phyloP scores from a whole-genome alignment of 2,113 vertebrate genomes.

The Tachysurus vachellii region DNA sequence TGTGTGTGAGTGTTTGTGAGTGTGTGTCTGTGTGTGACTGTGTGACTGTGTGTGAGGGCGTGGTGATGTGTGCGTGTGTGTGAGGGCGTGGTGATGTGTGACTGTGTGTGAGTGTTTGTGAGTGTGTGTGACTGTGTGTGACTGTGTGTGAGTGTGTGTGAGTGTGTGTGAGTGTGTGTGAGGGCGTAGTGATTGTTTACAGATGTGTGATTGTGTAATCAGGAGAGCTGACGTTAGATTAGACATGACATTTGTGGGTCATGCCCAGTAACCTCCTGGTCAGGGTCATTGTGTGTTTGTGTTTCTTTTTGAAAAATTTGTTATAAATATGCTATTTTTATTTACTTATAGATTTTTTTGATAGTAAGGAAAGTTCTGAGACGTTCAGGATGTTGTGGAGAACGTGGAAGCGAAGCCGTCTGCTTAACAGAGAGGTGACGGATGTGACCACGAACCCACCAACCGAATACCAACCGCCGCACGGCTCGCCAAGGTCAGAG shows the following conservation, averaged over 20 bases:
- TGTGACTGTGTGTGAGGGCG: too few species aligned
- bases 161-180: too few species aligned
- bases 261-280: background rate
- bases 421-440: slow-evolving; percentile 37
- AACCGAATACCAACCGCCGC: slow-evolving; percentile 30
- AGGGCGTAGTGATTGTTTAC: too few species aligned
- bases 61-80: too few species aligned
- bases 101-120: too few species aligned
- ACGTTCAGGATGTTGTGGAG: slow-evolving; percentile 50
- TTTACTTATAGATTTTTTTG: slow-evolving; percentile 33
- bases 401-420: slow-evolving; percentile 28
- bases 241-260: background rate
- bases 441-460: slow-evolving; percentile 36
- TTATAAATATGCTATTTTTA: slow-evolving; percentile 3
- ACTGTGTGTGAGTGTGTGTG: too few species aligned
- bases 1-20: too few species aligned
- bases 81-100: too few species aligned
- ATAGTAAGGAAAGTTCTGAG: slow-evolving; percentile 50
- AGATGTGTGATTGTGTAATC: too few species aligned
- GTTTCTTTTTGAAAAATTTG: too few species aligned
- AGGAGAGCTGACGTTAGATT: background rate
- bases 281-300: background rate
- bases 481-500: slow-evolving; percentile 29
- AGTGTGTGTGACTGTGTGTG: too few species aligned
- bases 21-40: too few species aligned